A percentile compares a stretch with the other conserved stretches of the same genome.
Evolutionary conservation across 2,888 invertebrate genomes (phyloP).

Genomic region (Hanleya hanleyi): DNA sequence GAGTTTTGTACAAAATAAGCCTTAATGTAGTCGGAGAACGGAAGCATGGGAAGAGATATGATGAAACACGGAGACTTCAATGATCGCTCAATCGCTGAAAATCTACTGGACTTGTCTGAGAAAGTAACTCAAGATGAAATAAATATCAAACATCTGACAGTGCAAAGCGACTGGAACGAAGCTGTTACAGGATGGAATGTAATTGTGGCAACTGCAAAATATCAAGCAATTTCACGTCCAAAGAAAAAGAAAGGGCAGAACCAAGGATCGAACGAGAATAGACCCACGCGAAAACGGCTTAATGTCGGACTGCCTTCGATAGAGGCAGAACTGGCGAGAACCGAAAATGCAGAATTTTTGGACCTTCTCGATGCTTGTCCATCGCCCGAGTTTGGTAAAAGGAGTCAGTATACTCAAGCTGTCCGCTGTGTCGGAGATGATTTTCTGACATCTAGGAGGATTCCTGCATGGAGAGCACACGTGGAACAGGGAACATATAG

Average conservation of each 20-base stretch:
- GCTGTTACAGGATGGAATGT: constrained; percentile 53
- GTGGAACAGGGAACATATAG: constrained; percentile 65
- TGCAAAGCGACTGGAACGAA: constrained; percentile 46
- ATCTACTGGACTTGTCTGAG: background rate
- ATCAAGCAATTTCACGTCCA: background rate
- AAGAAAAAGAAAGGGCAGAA: background rate
- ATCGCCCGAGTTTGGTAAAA: background rate
- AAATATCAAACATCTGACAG: background rate
- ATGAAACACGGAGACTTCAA: background rate
- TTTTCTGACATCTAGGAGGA: background rate
- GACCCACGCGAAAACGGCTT: background rate
- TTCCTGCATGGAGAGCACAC: constrained; percentile 57
- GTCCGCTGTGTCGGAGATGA: constrained; percentile 51
- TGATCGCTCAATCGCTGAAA: background rate
- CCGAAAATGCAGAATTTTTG: background rate
- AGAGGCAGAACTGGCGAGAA: background rate
- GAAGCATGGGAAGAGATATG: background rate
- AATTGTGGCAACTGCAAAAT: constrained; percentile 27
- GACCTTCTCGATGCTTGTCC: no score
- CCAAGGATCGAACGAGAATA: background rate
- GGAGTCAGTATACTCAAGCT: background rate
- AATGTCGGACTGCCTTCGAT: background rate
- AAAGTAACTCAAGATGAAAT: background rate
- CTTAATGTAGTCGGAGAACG: no score
- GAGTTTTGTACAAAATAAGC: no score